Percentiles rank a stretch among this genome's conserved stretches.
These are phyloP conservation scores for Pristionchus maxplancki DNA, from an alignment of 2,888 invertebrate species.

Conservation along the genomic window DNA sequence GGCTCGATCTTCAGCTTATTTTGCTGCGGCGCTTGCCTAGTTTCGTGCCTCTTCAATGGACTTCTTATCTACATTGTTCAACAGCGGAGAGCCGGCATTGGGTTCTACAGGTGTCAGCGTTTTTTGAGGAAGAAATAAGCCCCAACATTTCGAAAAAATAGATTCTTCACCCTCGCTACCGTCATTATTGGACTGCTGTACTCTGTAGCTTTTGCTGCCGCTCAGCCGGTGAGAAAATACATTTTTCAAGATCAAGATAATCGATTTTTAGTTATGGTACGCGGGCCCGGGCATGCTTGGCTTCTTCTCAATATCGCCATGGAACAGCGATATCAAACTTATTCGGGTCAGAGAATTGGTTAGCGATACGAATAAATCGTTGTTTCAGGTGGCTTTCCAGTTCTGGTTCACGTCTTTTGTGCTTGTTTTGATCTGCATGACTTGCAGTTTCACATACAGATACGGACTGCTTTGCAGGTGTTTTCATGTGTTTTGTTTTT, in stretches of 20 bases:
- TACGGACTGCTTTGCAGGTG: conserved; percentile 28
- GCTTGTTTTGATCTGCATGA: neutral
- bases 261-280: neutral
- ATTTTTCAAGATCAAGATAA: too few relatives aligned
- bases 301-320: neutral
- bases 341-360: neutral
- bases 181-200: neutral
- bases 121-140: neutral
- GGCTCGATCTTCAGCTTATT: neutral
- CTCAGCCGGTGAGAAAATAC: neutral
- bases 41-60: neutral
- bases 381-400: neutral
- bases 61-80: neutral
- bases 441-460: neutral
- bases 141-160: neutral
- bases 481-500: neutral
- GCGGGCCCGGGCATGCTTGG: neutral
- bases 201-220: neutral
- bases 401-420: neutral
- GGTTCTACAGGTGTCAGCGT: neutral
- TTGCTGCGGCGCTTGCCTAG: neutral
- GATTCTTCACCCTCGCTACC: neutral
- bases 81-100: neutral
- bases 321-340: neutral
- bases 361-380: neutral